Evolutionary conservation across 53 echinoderm and acorn worm species (phyloP).

Genomic region (Actinopyga echinites): DNA sequence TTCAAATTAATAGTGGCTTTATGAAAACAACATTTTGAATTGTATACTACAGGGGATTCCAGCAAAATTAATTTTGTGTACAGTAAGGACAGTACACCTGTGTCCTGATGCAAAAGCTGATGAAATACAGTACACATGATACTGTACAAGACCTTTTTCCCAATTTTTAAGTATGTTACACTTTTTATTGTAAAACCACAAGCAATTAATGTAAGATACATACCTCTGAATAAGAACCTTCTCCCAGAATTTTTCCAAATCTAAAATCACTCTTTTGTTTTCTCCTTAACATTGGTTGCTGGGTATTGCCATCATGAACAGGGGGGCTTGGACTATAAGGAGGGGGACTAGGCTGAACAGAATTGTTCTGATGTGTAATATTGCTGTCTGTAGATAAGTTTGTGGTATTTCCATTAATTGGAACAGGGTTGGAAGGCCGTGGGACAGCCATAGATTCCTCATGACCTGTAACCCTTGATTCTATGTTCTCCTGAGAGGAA

Average conservation of each 20-base stretch:
- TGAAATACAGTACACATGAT: too few species aligned
- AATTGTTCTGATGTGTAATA: conserved; percentile 4
- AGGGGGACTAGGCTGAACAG: conserved; percentile 13
- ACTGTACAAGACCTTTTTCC: too few species aligned
- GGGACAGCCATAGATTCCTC: conserved; percentile 21
- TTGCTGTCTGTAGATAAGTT: conserved; percentile 6
- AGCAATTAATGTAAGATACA: not conserved
- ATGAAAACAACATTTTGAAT: too few species aligned
- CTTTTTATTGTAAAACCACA: too few species aligned
- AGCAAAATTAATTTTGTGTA: too few species aligned
- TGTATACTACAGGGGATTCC: too few species aligned
- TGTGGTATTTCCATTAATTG: not conserved
- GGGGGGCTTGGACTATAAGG: not conserved
- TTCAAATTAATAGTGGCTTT: too few species aligned
- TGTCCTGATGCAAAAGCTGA: too few species aligned
- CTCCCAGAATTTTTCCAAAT: conserved; percentile 92
- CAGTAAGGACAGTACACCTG: too few species aligned
- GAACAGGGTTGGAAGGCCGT: not conserved
- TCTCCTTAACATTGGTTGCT: conserved; percentile 46
- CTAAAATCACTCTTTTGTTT: conserved; percentile 83
- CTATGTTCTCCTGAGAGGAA: not conserved
- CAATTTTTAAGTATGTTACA: too few species aligned
- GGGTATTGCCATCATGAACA: not conserved
- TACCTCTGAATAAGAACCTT: conserved; percentile 99
- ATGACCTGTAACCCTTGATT: conserved; percentile 12